Base-by-base conservation (phyloP, 2,797 vertebrate species). In the Labroides dimidiatus region DNA sequence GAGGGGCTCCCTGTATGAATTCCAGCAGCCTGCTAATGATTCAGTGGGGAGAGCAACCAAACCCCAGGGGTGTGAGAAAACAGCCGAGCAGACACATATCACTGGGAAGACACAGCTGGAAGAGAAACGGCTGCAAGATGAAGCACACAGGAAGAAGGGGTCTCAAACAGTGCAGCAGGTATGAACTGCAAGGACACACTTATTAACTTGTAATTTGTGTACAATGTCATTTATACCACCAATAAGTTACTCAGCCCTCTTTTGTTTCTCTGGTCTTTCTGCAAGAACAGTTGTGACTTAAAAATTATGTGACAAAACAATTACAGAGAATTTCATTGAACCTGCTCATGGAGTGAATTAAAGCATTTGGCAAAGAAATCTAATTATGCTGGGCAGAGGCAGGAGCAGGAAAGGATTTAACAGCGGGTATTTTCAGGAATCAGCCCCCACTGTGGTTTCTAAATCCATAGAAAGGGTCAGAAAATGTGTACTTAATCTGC, bases 401-500 rank as follows among this genome's bases (percentile, higher is more conserved):
- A 39, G 70, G 78, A 44, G 45, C 63, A 69, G 55, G 59, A 33
- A 52, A 64, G 70, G 60, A 58, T 77, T 68, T 57, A 72, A 72
- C 66, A 69, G 80, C 20, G 0, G 74, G 76, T 13, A 62, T 80
- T 73, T 64, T 63, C 75, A 72, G 68, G 42, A 75, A 64, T 56
- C 62, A 30, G 50, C 41, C 44, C n/a, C 49, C 24, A 14, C 65
- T 61, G 58, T 71, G 56, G 64, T 70, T 72, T 76, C 58, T 50
- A 62, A 86, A 77, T 82, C 80, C 78, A 61, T 24, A 11, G 13
- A 60, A 68, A 69, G 65, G 76, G 82, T 86, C 84, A 88, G 50
- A 78, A 61, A 54, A 55, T 62, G 43, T 58, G 66, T 37, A 30
- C 33, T 69, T 58, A 51, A 60, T 49, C 50, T 36, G 15, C 61